Percentiles rank a stretch among this genome's conserved stretches.
These are phyloP conservation scores for Drosophila greeni DNA, from an alignment of 2,888 invertebrate species.

Conservation along the genomic window DNA sequence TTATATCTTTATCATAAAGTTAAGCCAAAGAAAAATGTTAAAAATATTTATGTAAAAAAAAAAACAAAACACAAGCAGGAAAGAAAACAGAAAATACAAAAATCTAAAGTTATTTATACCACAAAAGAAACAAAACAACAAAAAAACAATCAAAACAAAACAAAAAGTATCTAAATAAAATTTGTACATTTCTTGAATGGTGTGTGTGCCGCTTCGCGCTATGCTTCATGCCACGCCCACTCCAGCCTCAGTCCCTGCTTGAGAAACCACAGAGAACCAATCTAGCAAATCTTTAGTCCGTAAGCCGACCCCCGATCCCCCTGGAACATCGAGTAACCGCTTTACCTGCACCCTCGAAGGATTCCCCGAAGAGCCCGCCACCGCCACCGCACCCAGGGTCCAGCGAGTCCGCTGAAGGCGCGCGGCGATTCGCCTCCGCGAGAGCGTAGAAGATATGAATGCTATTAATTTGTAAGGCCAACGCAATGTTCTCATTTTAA, in stretches of 20 bases:
- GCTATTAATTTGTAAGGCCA: slow-evolving; percentile 74
- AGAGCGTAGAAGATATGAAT: slow-evolving; percentile 60
- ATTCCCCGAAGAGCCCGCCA: slow-evolving; percentile 2
- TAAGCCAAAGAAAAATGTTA: slow-evolving; percentile 77
- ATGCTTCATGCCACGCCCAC: slow-evolving; percentile 58
- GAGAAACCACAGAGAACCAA: slow-evolving; percentile 39
- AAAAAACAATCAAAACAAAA: slow-evolving; percentile 47
- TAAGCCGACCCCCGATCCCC: slow-evolving; percentile 52
- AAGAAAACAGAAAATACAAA: slow-evolving; percentile 67
- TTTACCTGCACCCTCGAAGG: slow-evolving; percentile 39
- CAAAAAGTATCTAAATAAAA: slow-evolving; percentile 32
- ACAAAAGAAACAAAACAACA: slow-evolving; percentile 28
- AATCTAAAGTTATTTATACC: slow-evolving; percentile 42
- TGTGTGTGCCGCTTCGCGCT: slow-evolving; percentile 69
- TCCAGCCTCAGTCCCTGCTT: slow-evolving; percentile 40
- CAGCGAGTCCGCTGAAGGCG: slow-evolving; percentile 55
- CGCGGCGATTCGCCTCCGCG: slow-evolving; percentile 23
- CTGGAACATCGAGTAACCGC: slow-evolving; percentile 37
- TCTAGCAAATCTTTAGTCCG: slow-evolving; percentile 67
- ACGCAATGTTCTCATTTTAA: slow-evolving; percentile 77
- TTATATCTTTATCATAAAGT: slow-evolving; percentile 73
- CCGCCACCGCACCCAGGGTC: slow-evolving; percentile 23
- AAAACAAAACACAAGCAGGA: slow-evolving; percentile 55
- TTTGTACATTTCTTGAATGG: slow-evolving; percentile 49
- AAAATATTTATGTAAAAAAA: slow-evolving; percentile 57